Conservation (phyloP, 1,140 invertebrate genomes). For the Arion vulgaris region DNA sequence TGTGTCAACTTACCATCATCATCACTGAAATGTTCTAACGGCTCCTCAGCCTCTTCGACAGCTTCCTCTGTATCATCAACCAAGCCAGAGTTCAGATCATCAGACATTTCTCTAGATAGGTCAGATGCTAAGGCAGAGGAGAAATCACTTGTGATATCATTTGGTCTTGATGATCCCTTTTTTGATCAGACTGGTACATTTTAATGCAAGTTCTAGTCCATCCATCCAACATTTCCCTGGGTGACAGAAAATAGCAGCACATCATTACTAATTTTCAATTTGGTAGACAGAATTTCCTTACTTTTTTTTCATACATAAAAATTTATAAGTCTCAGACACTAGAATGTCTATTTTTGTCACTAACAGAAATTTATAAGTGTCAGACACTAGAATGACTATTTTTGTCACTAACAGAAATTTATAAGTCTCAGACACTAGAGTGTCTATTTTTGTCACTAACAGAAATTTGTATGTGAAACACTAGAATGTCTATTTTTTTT, state of each 20-base stretch:
- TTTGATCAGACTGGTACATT: slow-evolving; percentile 83
- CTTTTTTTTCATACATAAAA: too few relatives aligned
- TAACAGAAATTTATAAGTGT: too few relatives aligned
- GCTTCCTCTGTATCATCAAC: slow-evolving; percentile 41
- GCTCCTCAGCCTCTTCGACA: slow-evolving; percentile 45
- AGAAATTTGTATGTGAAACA: too few relatives aligned
- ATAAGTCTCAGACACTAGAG: too few relatives aligned
- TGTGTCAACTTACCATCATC: slow-evolving; percentile 33
- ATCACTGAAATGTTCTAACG: slow-evolving; percentile 42
- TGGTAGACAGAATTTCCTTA: too few relatives aligned
- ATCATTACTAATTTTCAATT: too few relatives aligned
- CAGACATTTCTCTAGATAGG: neutral
- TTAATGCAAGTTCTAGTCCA: slow-evolving; percentile 89
- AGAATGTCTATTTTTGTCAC: too few relatives aligned
- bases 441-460: too few relatives aligned
- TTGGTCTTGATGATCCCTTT: slow-evolving; percentile 75
- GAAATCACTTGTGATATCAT: slow-evolving; percentile 28
- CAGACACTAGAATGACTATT: too few relatives aligned
- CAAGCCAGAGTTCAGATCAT: slow-evolving; percentile 5
- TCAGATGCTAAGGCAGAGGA: slow-evolving; percentile 31
- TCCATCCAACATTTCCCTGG: slow-evolving; percentile 96
- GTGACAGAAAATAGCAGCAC: slow-evolving; percentile 86
- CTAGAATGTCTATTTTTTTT: too few relatives aligned
- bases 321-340: too few relatives aligned
- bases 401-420: too few relatives aligned